Evolutionary conservation across 1,140 invertebrate species (phyloP).

Genomic region (Bombus affinis): DNA sequence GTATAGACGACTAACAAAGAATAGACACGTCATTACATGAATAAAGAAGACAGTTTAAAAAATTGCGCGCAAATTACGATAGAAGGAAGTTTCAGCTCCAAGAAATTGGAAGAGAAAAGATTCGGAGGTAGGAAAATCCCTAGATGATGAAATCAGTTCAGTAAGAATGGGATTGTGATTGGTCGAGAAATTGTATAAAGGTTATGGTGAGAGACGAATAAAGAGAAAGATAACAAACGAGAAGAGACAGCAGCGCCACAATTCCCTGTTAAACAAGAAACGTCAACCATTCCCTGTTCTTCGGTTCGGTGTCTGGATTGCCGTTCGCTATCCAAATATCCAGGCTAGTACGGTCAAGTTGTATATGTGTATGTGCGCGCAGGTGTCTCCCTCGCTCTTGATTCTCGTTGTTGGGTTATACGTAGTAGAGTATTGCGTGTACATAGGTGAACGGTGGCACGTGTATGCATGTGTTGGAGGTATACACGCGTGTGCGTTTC

Average conservation of each 20-base stretch:
- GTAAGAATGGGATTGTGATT: slow-evolving; percentile 9
- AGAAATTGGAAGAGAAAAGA: neutral
- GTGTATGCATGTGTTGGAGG: slow-evolving; percentile 26
- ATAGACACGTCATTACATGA: neutral
- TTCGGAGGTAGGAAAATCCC: neutral
- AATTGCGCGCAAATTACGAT: neutral
- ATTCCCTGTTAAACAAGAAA: slow-evolving; percentile 44
- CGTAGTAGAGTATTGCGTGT: slow-evolving; percentile 4
- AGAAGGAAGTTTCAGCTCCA: neutral
- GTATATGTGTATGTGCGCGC: slow-evolving; percentile 24
- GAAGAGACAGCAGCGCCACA: slow-evolving; percentile 51
- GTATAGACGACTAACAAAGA: neutral
- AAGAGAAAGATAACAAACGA: neutral
- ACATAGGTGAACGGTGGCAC: slow-evolving; percentile 7
- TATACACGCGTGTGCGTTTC: slow-evolving; percentile 56
- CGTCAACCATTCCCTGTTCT: slow-evolving; percentile 46
- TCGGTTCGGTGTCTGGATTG: slow-evolving; percentile 16
- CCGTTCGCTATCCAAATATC: slow-evolving; percentile 49
- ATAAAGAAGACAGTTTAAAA: neutral
- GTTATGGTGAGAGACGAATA: neutral
- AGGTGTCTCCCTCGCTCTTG: slow-evolving; percentile 36
- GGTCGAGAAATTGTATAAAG: neutral
- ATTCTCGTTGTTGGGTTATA: neutral
- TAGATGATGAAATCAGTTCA: neutral
- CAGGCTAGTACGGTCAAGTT: slow-evolving; percentile 38